Base-by-base conservation (phyloP, 2,113 vertebrate species). In the Corythornis vintsioides region DNA sequence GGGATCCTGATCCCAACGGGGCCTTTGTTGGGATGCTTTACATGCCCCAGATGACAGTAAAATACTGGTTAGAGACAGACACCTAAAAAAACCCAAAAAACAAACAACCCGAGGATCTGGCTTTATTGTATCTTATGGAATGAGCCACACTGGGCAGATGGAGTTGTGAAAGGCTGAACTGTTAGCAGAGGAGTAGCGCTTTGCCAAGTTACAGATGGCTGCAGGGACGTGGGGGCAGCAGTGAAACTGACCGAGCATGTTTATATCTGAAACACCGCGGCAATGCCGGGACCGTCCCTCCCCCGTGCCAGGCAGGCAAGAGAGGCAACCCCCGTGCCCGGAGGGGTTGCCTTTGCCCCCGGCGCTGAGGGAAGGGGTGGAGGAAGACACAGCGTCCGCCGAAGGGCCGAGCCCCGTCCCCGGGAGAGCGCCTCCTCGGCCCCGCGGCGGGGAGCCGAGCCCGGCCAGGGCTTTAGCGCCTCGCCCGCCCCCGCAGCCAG, bases 101-200 rank as follows among this genome's bases (percentile, higher is more conserved):
- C 38, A 38, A 42, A 22, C 35, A 40, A 63, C 3, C 31, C 11
- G 47, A 26, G 26, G 45, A 66, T 42, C 26, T 4, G 80, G 21
- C 31, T 61, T 5, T 2, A 6, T 0, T 3, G 6, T 18, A 2
- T 4, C 24, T 33, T 5, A 2, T 0, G 63, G 8, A 3, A 8
- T 0, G 66, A 9, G 12, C 72, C 40, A 0, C 2, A 1, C 10
- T 0, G 31, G 67, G 14, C 8, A 26, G 17, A 2, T 0, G 18
- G 47, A 9, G 59, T 4, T 11, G 66, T 1, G 42, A 29, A 64
- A 14, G 11, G 55, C 75, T 7, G 43, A 3, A 35, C 35, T 35
- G 35, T 35, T 9, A 40, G 13, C 48, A 7, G 21, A 15, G 26
- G 13, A 47, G 74, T 1, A 71, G 60, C 56, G 4, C 81, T 16